Base-by-base conservation (phyloP, 1,140 invertebrate genomes). In the Stratiolaelaps scimitus region DNA sequence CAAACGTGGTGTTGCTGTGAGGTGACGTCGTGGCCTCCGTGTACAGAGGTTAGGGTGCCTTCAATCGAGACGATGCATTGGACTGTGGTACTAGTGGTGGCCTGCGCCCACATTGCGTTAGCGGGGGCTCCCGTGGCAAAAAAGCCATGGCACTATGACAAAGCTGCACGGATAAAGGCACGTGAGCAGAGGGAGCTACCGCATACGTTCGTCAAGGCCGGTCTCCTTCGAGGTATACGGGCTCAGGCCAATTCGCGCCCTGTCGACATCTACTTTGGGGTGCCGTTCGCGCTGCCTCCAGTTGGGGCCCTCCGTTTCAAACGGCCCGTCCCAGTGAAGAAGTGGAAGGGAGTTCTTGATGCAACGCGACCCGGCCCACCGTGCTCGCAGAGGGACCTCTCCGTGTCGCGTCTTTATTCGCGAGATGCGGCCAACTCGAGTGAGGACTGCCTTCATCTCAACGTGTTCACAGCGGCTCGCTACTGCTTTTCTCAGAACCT, bases 281-380 rank as follows among this genome's bases (percentile, higher is more conserved):
- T 97, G 67, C 93, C 92, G 0, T 96, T 89, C 75, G 92, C 92
- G 0, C 89, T 92, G 75, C 89, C 92, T 0, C 92, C 92, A 0
- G 53, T 83, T 13, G 89, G 88, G 0, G 83, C 87, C 40, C 77
- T 93, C 30, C 80, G 93, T 66, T 98, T 96, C 76, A 80, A 84
- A 17, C 85, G 86, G 70, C 91, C 92, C 0, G 82, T 87, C 45
- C 85, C 89, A 7, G 81, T 85, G 45, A 85, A 88, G 67, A 83
- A 84, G 0, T 96, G 92, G 92, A 81, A 84, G 71, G 88, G 86
- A 0, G 81, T 90, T 0, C 77, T 85, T 13, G 67, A 69, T 65
- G 70, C 67, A 6, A 69, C 67, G 0, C 30, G 2, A n/a, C 20
- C 43, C 28, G 48, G 48, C 1, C 64, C 43, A 43, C 29, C 69